phyloP scores from a whole-genome alignment of 2,888 invertebrate species.

The Limulus polyphemus region DNA sequence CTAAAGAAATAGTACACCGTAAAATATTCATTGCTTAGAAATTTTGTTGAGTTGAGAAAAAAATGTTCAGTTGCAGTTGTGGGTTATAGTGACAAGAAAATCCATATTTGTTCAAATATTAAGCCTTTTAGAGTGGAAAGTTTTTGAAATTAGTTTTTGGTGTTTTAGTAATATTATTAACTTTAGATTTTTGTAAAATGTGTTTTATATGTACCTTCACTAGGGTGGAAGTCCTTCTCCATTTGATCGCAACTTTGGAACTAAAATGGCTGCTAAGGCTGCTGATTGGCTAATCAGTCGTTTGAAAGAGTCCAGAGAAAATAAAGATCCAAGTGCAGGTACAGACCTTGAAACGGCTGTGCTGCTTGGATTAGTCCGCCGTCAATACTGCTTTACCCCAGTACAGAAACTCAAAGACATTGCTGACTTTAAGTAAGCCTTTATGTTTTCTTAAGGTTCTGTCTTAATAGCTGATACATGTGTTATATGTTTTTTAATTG shows the following conservation, averaged over 20 bases:
- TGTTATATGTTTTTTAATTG: no score
- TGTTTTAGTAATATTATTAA: background rate
- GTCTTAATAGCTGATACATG: no score
- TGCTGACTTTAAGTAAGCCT: slow-evolving; percentile 71
- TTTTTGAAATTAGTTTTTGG: background rate
- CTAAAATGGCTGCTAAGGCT: slow-evolving; percentile 43
- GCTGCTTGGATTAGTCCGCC: slow-evolving; percentile 65
- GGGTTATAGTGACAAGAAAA: no score
- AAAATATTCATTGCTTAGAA: no score
- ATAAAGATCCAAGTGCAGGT: slow-evolving; percentile 40
- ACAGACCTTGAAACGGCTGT: slow-evolving; percentile 58
- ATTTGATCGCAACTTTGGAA: slow-evolving; percentile 45
- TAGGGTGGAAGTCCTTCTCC: slow-evolving; percentile 42
- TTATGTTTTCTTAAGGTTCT: background rate
- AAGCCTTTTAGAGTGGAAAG: no score
- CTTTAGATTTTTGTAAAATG: background rate
- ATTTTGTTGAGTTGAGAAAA: no score
- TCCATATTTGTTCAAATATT: no score
- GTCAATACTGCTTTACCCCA: slow-evolving; percentile 72
- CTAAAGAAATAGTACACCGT: no score
- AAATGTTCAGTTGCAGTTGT: no score
- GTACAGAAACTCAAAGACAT: slow-evolving; percentile 59
- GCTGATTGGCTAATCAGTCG: slow-evolving; percentile 47
- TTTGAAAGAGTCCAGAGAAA: slow-evolving; percentile 44
- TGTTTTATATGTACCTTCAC: slow-evolving; percentile 8